phyloP scores from a whole-genome alignment of 2,888 invertebrate species.

The Subacronicta megacephala region DNA sequence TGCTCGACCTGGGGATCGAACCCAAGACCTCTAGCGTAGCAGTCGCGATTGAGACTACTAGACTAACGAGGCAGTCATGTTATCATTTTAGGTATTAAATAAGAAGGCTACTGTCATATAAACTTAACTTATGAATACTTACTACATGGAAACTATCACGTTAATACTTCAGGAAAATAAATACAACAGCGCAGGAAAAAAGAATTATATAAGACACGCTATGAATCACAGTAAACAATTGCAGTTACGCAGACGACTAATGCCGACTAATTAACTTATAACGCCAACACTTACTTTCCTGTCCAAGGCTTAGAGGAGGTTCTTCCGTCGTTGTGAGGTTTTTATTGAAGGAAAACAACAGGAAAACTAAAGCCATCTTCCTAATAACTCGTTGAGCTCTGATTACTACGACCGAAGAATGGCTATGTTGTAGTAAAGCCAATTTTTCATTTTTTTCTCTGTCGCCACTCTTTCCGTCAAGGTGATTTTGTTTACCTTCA shows the following conservation, averaged over 20 bases:
- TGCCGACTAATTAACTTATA: conserved; percentile 8
- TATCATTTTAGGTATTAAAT: too few species aligned
- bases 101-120: too few species aligned
- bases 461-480: conserved; percentile 36
- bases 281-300: conserved; percentile 10
- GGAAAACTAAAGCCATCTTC: conserved; percentile 6
- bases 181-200: background rate
- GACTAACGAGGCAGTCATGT: too few species aligned
- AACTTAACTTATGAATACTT: too few species aligned
- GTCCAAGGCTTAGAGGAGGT: background rate
- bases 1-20: too few species aligned
- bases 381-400: conserved; percentile 10
- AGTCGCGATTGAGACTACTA: too few species aligned
- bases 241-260: conserved; percentile 6
- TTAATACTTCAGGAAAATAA: conserved; percentile 14
- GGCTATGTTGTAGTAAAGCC: conserved; percentile 19
- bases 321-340: background rate
- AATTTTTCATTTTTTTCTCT: conserved; percentile 22
- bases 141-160: background rate
- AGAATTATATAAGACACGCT: background rate
- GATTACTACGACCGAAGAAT: too few species aligned
- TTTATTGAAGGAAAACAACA: conserved; percentile 7
- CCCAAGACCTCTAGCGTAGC: too few species aligned
- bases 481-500: conserved; percentile 46
- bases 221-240: conserved; percentile 17